Evolutionary conservation across 2,797 vertebrate genomes (phyloP).

Genomic region (Florisuga fusca): DNA sequence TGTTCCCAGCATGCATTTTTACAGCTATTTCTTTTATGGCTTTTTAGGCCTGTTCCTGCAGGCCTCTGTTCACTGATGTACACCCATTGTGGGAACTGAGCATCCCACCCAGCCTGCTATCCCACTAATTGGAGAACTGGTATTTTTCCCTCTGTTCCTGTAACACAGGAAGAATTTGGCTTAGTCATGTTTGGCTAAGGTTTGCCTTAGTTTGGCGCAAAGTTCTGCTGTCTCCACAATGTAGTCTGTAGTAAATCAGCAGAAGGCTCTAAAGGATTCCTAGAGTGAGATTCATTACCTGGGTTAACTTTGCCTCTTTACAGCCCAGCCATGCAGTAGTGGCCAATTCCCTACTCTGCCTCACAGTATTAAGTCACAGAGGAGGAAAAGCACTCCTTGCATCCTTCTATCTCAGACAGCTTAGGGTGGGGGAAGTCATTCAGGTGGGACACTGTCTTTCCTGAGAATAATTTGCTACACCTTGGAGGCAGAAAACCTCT

Average conservation of each 20-base stretch:
- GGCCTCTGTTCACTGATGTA: not conserved
- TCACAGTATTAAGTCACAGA: not conserved
- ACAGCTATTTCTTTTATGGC: not conserved
- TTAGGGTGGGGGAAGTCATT: not conserved
- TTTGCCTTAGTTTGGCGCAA: not conserved
- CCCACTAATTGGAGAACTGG: not conserved
- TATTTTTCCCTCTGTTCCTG: not conserved
- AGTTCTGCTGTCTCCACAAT: not conserved
- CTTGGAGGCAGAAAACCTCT: not conserved
- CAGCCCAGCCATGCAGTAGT: not conserved
- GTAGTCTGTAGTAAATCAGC: not conserved
- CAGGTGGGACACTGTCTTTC: not conserved
- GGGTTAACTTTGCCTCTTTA: not conserved
- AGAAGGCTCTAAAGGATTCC: not conserved
- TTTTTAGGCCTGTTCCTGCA: not conserved
- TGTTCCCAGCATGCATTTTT: not conserved
- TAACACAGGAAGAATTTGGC: not conserved
- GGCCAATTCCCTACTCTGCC: not conserved
- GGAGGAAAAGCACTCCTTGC: not conserved
- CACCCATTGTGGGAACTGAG: not conserved
- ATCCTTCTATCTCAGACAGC: not conserved
- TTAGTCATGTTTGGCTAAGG: not conserved
- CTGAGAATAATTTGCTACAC: not conserved
- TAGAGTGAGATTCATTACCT: not conserved
- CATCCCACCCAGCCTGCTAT: not conserved